These are phyloP conservation scores for Hemibagrus guttatus DNA, from an alignment of 2,797 vertebrate species.

Conservation along the genomic window DNA sequence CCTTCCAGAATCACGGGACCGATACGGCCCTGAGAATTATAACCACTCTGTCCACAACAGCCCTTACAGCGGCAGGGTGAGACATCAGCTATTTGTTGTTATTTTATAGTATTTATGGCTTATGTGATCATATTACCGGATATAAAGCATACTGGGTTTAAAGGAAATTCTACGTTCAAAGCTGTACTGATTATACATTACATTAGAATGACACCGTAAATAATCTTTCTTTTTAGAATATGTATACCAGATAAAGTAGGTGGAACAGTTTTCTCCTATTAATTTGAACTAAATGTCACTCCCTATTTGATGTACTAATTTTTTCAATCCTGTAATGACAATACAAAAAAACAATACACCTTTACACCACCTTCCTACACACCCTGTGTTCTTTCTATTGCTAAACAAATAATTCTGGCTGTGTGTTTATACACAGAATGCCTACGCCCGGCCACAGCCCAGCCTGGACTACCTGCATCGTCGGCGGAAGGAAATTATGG, in stretches of 20 bases:
- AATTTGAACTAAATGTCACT: neutral
- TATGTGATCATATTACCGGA: neutral
- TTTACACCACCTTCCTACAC: neutral
- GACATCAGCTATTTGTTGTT: constrained; percentile 44
- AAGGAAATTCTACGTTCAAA: neutral
- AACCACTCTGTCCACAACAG: constrained; percentile 85
- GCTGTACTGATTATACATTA: neutral
- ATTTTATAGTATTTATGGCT: too few relatives aligned
- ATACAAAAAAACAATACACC: neutral
- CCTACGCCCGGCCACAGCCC: constrained; percentile 78
- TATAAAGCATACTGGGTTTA: neutral
- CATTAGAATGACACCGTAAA: neutral
- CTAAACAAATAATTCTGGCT: neutral
- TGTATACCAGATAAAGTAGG: too few relatives aligned
- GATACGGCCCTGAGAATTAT: constrained; percentile 87
- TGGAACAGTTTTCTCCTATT: neutral
- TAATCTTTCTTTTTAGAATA: neutral
- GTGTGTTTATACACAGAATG: constrained; percentile 66
- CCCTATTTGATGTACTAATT: neutral
- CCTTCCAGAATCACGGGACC: constrained; percentile 84
- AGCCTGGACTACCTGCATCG: constrained; percentile 93
- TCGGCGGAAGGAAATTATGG: constrained; percentile 93
- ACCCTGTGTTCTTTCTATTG: neutral
- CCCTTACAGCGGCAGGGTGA: constrained; percentile 86
- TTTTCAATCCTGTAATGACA: neutral